phyloP scores from a whole-genome alignment of 1,140 invertebrate genomes.

The Papilio aristodemus region DNA sequence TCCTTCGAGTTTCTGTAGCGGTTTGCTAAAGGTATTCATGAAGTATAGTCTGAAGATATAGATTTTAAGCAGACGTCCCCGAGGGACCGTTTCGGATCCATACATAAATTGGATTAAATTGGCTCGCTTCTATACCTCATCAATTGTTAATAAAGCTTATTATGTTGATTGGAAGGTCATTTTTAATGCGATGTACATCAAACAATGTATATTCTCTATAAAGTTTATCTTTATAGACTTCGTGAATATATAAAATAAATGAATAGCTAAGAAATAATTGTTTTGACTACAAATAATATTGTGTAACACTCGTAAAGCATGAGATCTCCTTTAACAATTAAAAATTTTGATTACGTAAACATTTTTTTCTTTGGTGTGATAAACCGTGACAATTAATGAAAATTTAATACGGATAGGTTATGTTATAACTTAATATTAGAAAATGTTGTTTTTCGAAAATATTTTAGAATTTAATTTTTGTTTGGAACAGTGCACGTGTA shows the following conservation, averaged over 20 bases:
- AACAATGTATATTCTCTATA: not conserved
- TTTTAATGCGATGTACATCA: not conserved
- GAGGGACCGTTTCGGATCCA: constrained; percentile 58
- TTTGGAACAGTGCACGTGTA: not conserved
- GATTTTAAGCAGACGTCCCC: constrained; percentile 44
- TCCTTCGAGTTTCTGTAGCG: constrained; percentile 45
- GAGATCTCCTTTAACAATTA: too few species aligned
- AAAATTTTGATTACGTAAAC: too few species aligned
- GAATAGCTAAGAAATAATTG: too few species aligned
- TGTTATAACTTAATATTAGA: too few species aligned
- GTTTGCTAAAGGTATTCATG: constrained; percentile 49
- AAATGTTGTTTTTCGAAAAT: too few species aligned
- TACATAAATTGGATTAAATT: constrained; percentile 75
- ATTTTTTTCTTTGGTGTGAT: too few species aligned
- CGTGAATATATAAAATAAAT: not conserved
- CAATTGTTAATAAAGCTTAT: constrained; percentile 56
- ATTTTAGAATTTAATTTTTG: not conserved
- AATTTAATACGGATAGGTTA: too few species aligned
- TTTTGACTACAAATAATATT: too few species aligned
- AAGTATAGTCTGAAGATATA: constrained; percentile 41
- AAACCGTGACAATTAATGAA: too few species aligned
- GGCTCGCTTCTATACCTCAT: constrained; percentile 62
- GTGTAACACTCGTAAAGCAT: too few species aligned
- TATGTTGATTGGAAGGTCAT: constrained; percentile 57
- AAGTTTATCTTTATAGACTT: not conserved